phyloP scores from a whole-genome alignment of 2,113 vertebrate species.

The Proteles cristata region DNA sequence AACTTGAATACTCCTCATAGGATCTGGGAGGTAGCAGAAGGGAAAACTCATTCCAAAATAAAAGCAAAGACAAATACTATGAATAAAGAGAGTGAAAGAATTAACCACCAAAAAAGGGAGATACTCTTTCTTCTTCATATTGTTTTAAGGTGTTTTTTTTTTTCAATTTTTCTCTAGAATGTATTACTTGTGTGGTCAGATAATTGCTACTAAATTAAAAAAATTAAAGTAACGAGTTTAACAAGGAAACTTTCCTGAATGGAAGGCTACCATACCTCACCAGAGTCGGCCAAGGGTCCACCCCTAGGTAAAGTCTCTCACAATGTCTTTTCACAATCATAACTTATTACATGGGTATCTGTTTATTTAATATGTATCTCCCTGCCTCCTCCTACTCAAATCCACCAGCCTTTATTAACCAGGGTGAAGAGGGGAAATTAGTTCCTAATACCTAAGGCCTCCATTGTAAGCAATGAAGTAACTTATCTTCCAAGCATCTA shows the following conservation, averaged over 20 bases:
- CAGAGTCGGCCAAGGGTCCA: neutral
- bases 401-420: neutral
- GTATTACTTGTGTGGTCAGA: neutral
- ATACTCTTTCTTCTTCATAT: neutral
- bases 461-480: neutral
- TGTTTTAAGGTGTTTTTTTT: neutral
- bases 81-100: neutral
- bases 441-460: neutral
- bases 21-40: neutral
- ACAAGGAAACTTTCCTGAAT: neutral
- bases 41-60: neutral
- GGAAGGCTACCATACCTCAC: neutral
- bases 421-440: neutral
- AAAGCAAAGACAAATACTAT: neutral
- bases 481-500: neutral
- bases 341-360: neutral
- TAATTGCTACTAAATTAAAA: neutral
- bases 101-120: neutral
- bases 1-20: neutral
- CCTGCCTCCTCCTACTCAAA: neutral
- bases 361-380: neutral
- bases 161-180: neutral
- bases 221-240: neutral
- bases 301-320: neutral
- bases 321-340: neutral